Base-by-base conservation (phyloP, 2,888 invertebrate species). In the Leptothorax acervorum region DNA sequence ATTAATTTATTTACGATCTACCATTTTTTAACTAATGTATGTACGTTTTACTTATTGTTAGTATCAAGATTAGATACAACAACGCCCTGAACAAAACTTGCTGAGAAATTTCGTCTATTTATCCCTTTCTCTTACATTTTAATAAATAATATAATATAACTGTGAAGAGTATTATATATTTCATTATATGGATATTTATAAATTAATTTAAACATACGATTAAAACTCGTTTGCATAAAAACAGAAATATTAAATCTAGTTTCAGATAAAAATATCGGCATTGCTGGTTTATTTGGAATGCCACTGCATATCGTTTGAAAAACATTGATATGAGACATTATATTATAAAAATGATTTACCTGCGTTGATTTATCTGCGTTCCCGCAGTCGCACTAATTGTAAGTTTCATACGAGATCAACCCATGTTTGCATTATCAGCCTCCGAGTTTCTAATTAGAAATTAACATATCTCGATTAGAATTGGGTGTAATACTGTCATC, bases 211-310 rank as follows among this genome's bases (percentile, higher is more conserved):
- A 35, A 18, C 31, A 39, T 23, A 9, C n/a, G 3, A 63, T 42
- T 39, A 63, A n/a, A 35, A 31, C 15, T 31, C 28, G 42, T 66
- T 31, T 45, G 42, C 45, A 28, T n/a, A 15, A 45, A 66, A 65
- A 65, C 42, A 42, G 23, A 65, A 45, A 28, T 23, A 66, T 45
- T 66, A 66, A 66, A 42, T 45, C 6, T 66, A 66, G 6, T 66
- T 66, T 66, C 9, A 45, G 3, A 15, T 66, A 45, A 28, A 66
- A 45, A 66, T 3, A 3, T 42, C 23, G 3, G 0, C 15, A 23
- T 65, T 65, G 12, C 42, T 42, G 15, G 6, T 5, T 62, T 4
- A 6, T 42, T 65, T 23, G 3, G 9, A 42, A 42, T 42, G 23
- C 15, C n/a, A 63, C 11, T 63, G n/a, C 5, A 65, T 42, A 66